These are phyloP conservation scores for Tragopan temminckii DNA, from an alignment of 2,797 vertebrate genomes.

Conservation along the genomic window DNA sequence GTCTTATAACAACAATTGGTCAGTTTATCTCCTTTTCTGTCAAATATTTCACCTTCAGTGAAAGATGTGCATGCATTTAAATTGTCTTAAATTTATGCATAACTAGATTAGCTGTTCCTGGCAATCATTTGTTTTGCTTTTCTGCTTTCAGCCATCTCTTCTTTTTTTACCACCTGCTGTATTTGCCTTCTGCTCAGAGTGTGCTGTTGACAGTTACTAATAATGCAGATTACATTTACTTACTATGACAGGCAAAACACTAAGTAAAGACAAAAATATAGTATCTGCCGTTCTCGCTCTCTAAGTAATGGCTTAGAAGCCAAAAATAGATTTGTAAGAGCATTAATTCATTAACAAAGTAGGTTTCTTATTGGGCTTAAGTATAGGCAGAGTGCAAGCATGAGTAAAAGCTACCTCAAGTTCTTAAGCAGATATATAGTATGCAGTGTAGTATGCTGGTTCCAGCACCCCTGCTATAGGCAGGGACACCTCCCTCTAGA, in stretches of 20 bases:
- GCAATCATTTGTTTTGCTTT: conserved; percentile 78
- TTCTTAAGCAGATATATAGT: neutral
- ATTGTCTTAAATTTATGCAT: conserved; percentile 80
- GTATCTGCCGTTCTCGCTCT: conserved; percentile 54
- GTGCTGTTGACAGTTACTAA: conserved; percentile 81
- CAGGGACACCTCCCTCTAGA: no score
- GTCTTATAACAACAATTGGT: conserved; percentile 61
- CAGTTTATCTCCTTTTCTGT: conserved; percentile 76
- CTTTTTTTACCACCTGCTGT: conserved; percentile 80
- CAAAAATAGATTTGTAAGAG: conserved; percentile 24
- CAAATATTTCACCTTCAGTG: conserved; percentile 71
- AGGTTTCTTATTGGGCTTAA: neutral
- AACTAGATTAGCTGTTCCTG: conserved; percentile 76
- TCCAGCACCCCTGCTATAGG: no score
- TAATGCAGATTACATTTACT: conserved; percentile 82
- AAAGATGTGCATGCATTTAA: conserved; percentile 67
- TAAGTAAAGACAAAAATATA: conserved; percentile 71
- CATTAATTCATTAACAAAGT: conserved; percentile 56
- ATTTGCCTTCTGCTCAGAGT: conserved; percentile 81
- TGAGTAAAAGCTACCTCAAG: neutral
- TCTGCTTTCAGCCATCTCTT: conserved; percentile 72
- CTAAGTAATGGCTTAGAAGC: conserved; percentile 44
- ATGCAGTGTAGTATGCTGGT: neutral
- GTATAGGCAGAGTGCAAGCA: neutral
- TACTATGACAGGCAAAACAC: conserved; percentile 78